These are phyloP conservation scores for Rhyacophila brunnea DNA, from an alignment of 1,140 invertebrate genomes.

Conservation along the genomic window DNA sequence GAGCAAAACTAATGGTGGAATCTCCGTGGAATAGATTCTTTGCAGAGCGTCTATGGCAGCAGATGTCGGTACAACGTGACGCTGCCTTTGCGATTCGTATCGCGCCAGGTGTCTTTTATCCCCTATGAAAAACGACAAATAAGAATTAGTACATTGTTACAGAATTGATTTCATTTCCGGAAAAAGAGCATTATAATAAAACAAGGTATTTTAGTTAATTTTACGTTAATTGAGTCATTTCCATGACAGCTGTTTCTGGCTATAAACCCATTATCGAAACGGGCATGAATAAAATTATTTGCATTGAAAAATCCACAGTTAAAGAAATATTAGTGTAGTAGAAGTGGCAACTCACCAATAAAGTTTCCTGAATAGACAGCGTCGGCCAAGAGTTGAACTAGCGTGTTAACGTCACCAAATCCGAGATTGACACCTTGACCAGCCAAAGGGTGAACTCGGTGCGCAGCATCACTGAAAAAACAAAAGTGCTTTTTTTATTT, in stretches of 20 bases:
- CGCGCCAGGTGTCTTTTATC: conserved; percentile 67
- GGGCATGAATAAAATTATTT: too few relatives aligned
- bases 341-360: conserved; percentile 61
- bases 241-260: too few relatives aligned
- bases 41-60: conserved; percentile 85
- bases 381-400: conserved; percentile 69
- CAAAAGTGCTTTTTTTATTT: too few relatives aligned
- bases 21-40: conserved; percentile 76
- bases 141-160: too few relatives aligned
- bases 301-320: too few relatives aligned
- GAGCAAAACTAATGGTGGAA: conserved; percentile 75
- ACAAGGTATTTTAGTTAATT: too few relatives aligned
- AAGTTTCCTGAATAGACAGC: conserved; percentile 71
- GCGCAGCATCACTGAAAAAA: conserved; percentile 87
- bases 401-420: conserved; percentile 83
- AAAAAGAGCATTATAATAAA: too few relatives aligned
- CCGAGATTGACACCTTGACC: conserved; percentile 98
- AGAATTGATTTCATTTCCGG: too few relatives aligned
- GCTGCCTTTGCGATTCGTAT: conserved; percentile 84
- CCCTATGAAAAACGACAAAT: conserved; percentile 44
- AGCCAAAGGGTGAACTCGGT: conserved; percentile 93
- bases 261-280: too few relatives aligned
- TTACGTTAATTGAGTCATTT: too few relatives aligned
- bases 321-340: too few relatives aligned
- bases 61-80: conserved; percentile 87